Base-by-base conservation (phyloP, 2,113 vertebrate genomes). In the Cettia cetti region DNA sequence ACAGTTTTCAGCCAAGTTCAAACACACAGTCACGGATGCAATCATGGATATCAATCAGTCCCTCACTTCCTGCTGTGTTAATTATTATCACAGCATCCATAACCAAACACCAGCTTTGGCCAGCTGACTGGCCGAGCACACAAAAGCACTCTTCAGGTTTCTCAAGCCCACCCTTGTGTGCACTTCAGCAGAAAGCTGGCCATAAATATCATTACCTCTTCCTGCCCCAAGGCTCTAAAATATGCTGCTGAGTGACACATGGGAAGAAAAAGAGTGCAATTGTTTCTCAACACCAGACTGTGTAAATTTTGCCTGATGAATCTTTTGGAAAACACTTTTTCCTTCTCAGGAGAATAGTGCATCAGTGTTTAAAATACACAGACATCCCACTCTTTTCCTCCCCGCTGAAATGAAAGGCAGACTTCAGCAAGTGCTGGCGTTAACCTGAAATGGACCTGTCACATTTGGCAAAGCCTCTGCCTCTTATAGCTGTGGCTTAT, bases 101-200 rank as follows among this genome's bases (percentile, higher is more conserved):
- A 92, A 91, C 95, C 92, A 96, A 97, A 95, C 90, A 91, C 53
- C 4, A 56, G 87, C 82, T 83, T 47, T 54, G 93, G 81, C 50
- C 96, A 93, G 93, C 91, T 93, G 91, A 97, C 78, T n/a, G 52
- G 87, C 53, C 4, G 0, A 8, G 52, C 72, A 66, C 86, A 97
- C 92, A 96, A 96, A 95, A 93, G 89, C 71, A 72, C 69, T 90
- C 92, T 90, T 96, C 47, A 88, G 39, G 76, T 95, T 96, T 83
- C 89, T 94, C 83, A 93, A 97, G 83, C 94, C 94, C 94, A 95
- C 83, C 75, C 90, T 86, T 88, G 81, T 78, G 87, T 39, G 47
- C 84, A 57, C 81, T 95, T 84, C 95, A 96, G 90, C 53, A 82
- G 70, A 96, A 76, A 74, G 7, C 71, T 66, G 54, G 39, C 82